These are phyloP conservation scores for Eremophila alpestris DNA, from an alignment of 2,797 vertebrate genomes.

Conservation along the genomic window DNA sequence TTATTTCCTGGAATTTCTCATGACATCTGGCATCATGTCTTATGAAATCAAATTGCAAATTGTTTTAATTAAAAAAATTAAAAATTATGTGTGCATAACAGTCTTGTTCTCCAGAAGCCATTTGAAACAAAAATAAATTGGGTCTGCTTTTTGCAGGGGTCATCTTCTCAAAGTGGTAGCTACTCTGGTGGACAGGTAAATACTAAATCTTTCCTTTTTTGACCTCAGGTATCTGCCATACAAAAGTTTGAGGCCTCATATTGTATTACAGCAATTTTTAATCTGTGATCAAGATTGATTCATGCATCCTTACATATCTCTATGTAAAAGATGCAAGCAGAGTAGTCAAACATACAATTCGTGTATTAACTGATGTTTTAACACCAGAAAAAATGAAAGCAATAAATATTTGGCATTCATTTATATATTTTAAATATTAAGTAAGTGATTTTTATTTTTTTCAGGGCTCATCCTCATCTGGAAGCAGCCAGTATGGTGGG, in stretches of 20 bases:
- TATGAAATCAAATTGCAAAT: background rate
- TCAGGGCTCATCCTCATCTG: background rate
- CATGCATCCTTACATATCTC: background rate
- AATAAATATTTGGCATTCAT: background rate
- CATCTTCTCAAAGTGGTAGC: constrained; percentile 45
- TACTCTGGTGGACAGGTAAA: constrained; percentile 45
- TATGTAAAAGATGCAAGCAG: background rate
- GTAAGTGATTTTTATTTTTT: background rate
- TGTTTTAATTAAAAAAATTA: background rate
- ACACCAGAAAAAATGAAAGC: background rate
- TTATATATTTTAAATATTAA: background rate
- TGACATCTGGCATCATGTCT: background rate
- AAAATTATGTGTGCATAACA: background rate
- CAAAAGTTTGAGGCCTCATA: background rate
- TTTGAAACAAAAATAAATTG: background rate
- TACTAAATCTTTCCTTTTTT: background rate
- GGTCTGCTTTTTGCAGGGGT: constrained; percentile 17
- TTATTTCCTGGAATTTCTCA: background rate
- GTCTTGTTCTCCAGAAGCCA: background rate
- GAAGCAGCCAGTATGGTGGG: constrained; percentile 26
- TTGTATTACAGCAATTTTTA: background rate
- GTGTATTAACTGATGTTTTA: background rate
- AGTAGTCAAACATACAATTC: background rate
- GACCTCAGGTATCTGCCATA: background rate
- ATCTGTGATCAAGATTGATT: background rate